Evolutionary conservation across 2,113 vertebrate genomes (phyloP).

Genomic region (Larimichthys polyactis): DNA sequence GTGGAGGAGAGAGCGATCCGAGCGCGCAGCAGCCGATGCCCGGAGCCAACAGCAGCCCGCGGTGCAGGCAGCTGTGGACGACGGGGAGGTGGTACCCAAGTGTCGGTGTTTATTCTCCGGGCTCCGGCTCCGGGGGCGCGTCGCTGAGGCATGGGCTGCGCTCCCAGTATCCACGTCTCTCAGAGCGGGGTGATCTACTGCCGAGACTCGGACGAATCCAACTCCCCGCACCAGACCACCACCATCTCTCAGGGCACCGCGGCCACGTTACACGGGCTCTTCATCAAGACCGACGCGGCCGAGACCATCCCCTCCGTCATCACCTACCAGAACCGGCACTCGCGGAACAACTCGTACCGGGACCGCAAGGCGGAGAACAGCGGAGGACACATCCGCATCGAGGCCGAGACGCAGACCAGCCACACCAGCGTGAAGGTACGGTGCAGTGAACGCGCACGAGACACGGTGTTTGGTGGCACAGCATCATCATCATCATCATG

Average conservation of each 20-base stretch:
- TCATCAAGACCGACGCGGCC: slow-evolving; percentile 93
- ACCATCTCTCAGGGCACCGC: slow-evolving; percentile 91
- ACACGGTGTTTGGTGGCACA: not conserved
- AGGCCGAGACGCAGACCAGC: slow-evolving; percentile 95
- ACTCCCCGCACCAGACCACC: slow-evolving; percentile 92
- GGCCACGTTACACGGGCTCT: slow-evolving; percentile 90
- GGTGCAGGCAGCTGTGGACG: slow-evolving; percentile 48
- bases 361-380: slow-evolving; percentile 81
- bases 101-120: slow-evolving; percentile 48
- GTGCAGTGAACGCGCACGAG: not conserved
- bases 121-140: slow-evolving; percentile 69
- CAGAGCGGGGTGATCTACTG: slow-evolving; percentile 99
- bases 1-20: slow-evolving; percentile 57
- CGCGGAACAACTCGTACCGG: slow-evolving; percentile 82
- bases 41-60: slow-evolving; percentile 51
- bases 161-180: slow-evolving; percentile 97
- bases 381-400: slow-evolving; percentile 84
- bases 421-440: slow-evolving; percentile 88
- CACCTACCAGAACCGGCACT: slow-evolving; percentile 87
- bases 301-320: slow-evolving; percentile 89
- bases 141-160: slow-evolving; percentile 93
- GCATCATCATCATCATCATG: not conserved
- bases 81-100: slow-evolving; percentile 59
- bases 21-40: slow-evolving; percentile 65
- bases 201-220: slow-evolving; percentile 96